These are phyloP conservation scores for Chrysodeixis includens DNA, from an alignment of 2,888 invertebrate genomes.

Conservation along the genomic window DNA sequence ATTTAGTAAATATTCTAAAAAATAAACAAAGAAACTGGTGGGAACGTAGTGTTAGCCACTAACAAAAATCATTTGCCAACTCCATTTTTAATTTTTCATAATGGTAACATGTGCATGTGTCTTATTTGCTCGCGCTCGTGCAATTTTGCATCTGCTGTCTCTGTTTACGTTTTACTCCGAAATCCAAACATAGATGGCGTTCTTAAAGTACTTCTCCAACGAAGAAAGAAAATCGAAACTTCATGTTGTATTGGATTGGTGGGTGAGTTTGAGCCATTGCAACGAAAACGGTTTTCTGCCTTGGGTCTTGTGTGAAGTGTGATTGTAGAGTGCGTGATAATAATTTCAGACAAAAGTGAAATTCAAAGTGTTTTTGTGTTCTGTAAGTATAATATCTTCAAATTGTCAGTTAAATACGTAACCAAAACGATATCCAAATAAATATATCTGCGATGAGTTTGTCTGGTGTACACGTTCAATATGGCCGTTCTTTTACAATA, in stretches of 20 bases:
- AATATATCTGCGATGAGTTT: slow-evolving; percentile 50
- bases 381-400: slow-evolving; percentile 77
- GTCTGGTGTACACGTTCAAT: slow-evolving; percentile 80
- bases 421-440: slow-evolving; percentile 24
- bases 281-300: slow-evolving; percentile 88
- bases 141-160: slow-evolving; percentile 25
- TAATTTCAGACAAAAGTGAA: slow-evolving; percentile 77
- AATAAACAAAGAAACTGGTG: too few species aligned
- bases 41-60: too few species aligned
- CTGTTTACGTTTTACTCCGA: slow-evolving; percentile 5
- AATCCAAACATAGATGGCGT: slow-evolving; percentile 70
- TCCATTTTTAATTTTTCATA: slow-evolving; percentile 14
- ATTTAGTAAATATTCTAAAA: too few species aligned
- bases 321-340: slow-evolving; percentile 82
- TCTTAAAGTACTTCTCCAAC: slow-evolving; percentile 57
- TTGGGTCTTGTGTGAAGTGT: slow-evolving; percentile 86
- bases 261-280: slow-evolving; percentile 70
- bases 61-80: too few species aligned
- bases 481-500: slow-evolving; percentile 84
- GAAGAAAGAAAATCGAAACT: slow-evolving; percentile 78
- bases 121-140: slow-evolving; percentile 21
- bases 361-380: slow-evolving; percentile 78
- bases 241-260: slow-evolving; percentile 59
- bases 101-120: slow-evolving; percentile 14
- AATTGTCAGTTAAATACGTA: slow-evolving; percentile 42